These are phyloP conservation scores for Pollenia amentaria DNA, from an alignment of 2,888 invertebrate genomes.

Conservation along the genomic window DNA sequence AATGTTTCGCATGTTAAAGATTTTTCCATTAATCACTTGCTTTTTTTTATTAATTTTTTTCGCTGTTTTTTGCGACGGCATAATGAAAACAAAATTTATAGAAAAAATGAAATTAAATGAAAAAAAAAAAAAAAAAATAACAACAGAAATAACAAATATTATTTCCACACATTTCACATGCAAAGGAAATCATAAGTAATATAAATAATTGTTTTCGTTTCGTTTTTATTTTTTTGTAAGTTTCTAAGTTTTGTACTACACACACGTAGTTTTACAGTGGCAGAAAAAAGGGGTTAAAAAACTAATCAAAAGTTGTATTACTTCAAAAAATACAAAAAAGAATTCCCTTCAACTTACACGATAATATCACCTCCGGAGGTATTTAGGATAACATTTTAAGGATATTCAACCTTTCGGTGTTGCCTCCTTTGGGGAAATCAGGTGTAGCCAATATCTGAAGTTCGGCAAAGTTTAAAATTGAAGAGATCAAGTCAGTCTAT, in stretches of 20 bases:
- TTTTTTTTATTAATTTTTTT: constrained; percentile 47
- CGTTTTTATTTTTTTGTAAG: constrained; percentile 10
- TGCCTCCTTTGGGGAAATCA: no score
- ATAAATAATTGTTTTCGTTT: constrained; percentile 73
- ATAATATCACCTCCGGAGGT: no score
- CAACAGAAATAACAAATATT: constrained; percentile 67
- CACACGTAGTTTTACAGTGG: constrained; percentile 31
- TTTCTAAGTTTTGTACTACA: constrained; percentile 53
- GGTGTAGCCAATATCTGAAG: no score
- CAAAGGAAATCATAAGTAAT: constrained; percentile 75
- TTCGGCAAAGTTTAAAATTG: no score
- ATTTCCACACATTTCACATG: constrained; percentile 74
- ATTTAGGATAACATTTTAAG: no score
- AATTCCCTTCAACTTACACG: no score
- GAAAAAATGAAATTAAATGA: constrained; percentile 64
- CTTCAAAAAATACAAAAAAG: not conserved
- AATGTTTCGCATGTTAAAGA: constrained; percentile 72
- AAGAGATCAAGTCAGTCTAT: no score
- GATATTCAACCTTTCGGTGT: no score
- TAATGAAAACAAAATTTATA: constrained; percentile 23
- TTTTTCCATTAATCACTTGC: constrained; percentile 72
- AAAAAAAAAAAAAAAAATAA: constrained; percentile 54
- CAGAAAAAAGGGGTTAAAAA: constrained; percentile 1
- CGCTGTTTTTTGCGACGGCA: constrained; percentile 22
- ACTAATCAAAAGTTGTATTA: not conserved